Evolutionary conservation across 2,888 invertebrate species (phyloP).

Genomic region (Pasiphila rectangulata): DNA sequence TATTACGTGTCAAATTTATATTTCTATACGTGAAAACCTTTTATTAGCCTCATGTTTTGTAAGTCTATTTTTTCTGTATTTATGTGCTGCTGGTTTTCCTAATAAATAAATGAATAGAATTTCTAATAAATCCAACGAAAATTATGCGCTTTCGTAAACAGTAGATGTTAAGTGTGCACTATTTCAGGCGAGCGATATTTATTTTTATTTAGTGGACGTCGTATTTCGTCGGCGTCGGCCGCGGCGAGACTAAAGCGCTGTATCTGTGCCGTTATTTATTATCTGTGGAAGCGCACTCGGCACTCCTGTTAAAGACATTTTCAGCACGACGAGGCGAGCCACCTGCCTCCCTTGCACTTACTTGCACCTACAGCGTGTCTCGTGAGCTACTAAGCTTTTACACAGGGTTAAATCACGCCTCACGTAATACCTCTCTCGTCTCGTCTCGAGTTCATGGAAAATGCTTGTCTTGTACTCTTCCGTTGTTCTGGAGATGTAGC

Average conservation of each 20-base stretch:
- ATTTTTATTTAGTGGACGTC: conserved; percentile 1
- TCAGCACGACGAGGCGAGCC: background rate
- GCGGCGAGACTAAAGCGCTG: conserved; percentile 1
- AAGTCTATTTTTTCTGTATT: too few species aligned
- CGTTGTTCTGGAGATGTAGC: too few species aligned
- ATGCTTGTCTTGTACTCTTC: too few species aligned
- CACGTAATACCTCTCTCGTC: conserved; percentile 17
- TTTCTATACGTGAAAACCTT: too few species aligned
- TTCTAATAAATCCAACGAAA: too few species aligned
- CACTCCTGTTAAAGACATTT: conserved; percentile 8
- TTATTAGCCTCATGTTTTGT: too few species aligned
- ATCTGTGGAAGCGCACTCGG: background rate
- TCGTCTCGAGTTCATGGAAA: too few species aligned
- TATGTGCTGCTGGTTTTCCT: too few species aligned
- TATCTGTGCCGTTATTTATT: conserved; percentile 11
- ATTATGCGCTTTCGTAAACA: too few species aligned
- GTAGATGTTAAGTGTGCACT: background rate
- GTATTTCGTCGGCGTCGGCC: background rate
- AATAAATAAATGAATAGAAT: too few species aligned
- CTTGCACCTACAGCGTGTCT: background rate
- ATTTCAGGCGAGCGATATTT: background rate
- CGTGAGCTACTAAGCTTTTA: conserved; percentile 1
- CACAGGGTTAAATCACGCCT: conserved; percentile 15
- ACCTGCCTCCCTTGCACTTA: background rate
- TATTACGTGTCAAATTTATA: too few species aligned